These are phyloP conservation scores for Adrianichthys oophorus DNA, from an alignment of 2,797 vertebrate species.

Conservation along the genomic window DNA sequence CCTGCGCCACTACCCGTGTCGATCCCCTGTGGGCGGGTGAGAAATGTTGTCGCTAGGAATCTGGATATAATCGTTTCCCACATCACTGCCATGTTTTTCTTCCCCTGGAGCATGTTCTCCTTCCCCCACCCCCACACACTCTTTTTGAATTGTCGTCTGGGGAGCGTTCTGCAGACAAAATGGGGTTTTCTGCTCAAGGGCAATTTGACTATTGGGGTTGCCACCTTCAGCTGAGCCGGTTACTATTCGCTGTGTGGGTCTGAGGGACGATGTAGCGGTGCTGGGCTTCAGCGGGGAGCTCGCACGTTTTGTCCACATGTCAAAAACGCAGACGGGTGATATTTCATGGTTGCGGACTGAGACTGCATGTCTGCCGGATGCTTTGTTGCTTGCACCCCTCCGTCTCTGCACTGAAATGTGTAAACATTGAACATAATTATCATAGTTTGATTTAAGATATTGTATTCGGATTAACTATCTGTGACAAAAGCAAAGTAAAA, in stretches of 20 bases:
- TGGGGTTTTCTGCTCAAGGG: constrained; percentile 43
- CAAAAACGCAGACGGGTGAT: too few relatives aligned
- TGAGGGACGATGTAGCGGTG: constrained; percentile 8
- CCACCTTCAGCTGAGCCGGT: constrained; percentile 37
- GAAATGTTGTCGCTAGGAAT: constrained; percentile 63
- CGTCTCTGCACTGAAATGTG: too few relatives aligned
- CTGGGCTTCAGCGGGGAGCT: background rate
- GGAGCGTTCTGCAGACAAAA: constrained; percentile 49
- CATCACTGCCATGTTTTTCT: constrained; percentile 61
- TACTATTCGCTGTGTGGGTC: constrained; percentile 20
- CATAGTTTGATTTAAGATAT: too few relatives aligned
- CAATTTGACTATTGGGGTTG: constrained; percentile 45
- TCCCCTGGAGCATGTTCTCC: constrained; percentile 56
- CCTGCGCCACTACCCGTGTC: constrained; percentile 38
- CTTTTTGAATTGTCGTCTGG: constrained; percentile 51
- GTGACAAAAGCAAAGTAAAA: too few relatives aligned
- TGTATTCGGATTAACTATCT: too few relatives aligned
- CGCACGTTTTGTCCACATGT: too few relatives aligned
- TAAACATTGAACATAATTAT: too few relatives aligned
- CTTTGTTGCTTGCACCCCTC: too few relatives aligned
- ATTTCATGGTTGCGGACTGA: too few relatives aligned
- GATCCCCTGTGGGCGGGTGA: constrained; percentile 40
- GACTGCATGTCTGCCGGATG: too few relatives aligned
- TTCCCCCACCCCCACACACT: constrained; percentile 30
- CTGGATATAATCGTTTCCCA: constrained; percentile 68